Base-by-base conservation (phyloP, 1,140 invertebrate species). In the Drosophila arizonae region DNA sequence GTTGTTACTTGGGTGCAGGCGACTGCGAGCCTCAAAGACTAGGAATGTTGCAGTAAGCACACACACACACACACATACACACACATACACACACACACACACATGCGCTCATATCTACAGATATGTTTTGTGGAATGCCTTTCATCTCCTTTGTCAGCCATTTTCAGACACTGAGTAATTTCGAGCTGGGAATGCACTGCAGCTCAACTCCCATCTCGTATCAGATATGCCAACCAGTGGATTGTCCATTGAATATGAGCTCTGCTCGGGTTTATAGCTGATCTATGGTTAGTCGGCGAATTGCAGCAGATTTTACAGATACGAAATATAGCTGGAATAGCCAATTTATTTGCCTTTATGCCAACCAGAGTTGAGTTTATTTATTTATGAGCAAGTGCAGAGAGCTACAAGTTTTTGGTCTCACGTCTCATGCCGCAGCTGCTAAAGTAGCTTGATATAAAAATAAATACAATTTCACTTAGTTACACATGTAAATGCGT, bases 101-200 rank as follows among this genome's bases (percentile, higher is more conserved):
- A 39, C 10, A 33, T 8, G 58, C 26, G 17, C 41, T 46, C 50
- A 13, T 36, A 54, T 5, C 54, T 9, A 26, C 36, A 45, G 45
- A 30, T 30, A 39, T 39, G 4, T 26, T 63, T 17, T 48, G 13
- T 54, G 67, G 63, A 63, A 63, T 77, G 55, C 70, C 72, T 65
- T 68, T 10, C 24, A 52, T 62, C 6, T 30, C 52, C 61, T 63
- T 81, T 81, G 64, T 70, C 61, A 56, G 57, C 17, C 24, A 57
- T 54, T 69, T 75, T 62, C 48, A 57, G 68, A 64, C 45, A 51
- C 13, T 52, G 28, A 41, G 33, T 41, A 52, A 24, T 57, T 56
- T 36, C 24, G 11, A 30, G 36, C 9, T 17, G 28, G 15, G 39
- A 62, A 63, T 74, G 50, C 41, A 36, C 50, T 75, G 36, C 45